Evolutionary conservation across 2,113 vertebrate species (phyloP).

Genomic region (Pyxicephalus adspersus): DNA sequence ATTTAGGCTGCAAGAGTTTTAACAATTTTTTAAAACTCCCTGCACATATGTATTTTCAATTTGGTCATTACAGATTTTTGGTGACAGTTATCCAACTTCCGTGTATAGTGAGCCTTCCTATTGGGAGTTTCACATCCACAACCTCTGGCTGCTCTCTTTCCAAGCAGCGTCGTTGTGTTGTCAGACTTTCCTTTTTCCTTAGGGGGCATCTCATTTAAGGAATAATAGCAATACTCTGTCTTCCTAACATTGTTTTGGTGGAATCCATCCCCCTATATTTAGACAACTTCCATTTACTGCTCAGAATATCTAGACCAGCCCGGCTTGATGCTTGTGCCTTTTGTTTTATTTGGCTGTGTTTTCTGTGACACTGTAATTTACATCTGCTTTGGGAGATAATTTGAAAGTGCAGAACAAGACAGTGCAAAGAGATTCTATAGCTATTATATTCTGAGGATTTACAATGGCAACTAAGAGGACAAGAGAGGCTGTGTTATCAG

Average conservation of each 20-base stretch:
- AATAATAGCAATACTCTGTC: constrained; percentile 6
- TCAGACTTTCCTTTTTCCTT: constrained; percentile 46
- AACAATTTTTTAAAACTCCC: too few species aligned
- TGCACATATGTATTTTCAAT: background rate
- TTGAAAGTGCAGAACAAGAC: constrained; percentile 40
- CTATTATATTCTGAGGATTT: constrained; percentile 12
- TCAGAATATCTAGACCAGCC: constrained; percentile 11
- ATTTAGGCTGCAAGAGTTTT: too few species aligned
- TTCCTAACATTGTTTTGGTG: constrained; percentile 28
- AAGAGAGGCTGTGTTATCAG: constrained; percentile 39
- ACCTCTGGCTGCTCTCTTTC: constrained; percentile 31
- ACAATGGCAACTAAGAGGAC: constrained; percentile 52
- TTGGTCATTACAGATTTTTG: background rate
- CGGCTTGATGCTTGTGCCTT: constrained; percentile 22
- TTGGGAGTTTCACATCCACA: constrained; percentile 44
- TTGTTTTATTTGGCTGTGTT: constrained; percentile 6
- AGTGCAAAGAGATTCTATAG: constrained; percentile 10
- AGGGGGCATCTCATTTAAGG: constrained; percentile 39
- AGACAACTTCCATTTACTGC: constrained; percentile 27
- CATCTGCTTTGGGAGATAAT: constrained; percentile 24
- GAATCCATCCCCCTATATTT: constrained; percentile 29
- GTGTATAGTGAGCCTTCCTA: constrained; percentile 45
- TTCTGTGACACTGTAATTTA: constrained; percentile 35
- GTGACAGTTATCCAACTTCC: constrained; percentile 28
- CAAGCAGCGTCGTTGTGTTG: constrained; percentile 21